Percentiles rank a stretch among this genome's conserved stretches.
phyloP scores from a whole-genome alignment of 1,140 invertebrate genomes.

The Mizuhopecten yessoensis region DNA sequence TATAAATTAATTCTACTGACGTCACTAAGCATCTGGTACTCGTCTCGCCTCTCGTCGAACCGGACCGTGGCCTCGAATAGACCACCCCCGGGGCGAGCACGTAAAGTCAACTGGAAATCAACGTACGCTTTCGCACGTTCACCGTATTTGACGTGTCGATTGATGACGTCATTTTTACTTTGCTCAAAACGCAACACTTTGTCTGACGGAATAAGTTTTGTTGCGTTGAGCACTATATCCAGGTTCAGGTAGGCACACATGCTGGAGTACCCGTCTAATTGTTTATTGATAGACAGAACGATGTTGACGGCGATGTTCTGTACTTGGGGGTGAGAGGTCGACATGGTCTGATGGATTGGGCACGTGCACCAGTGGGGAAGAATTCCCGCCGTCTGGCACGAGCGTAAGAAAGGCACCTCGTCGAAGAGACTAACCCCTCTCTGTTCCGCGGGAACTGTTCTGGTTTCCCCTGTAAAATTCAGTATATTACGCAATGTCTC shows the following conservation, averaged over 20 bases:
- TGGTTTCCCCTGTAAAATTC: slow-evolving; percentile 71
- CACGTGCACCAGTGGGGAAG: slow-evolving; percentile 84
- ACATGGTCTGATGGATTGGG: slow-evolving; percentile 67
- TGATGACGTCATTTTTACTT: slow-evolving; percentile 74
- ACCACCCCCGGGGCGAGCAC: slow-evolving; percentile 75
- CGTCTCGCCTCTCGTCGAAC: slow-evolving; percentile 62
- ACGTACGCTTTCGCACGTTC: slow-evolving; percentile 65
- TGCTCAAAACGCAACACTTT: slow-evolving; percentile 74
- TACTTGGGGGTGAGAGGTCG: slow-evolving; percentile 52
- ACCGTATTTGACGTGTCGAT: slow-evolving; percentile 69
- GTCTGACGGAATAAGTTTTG: slow-evolving; percentile 72
- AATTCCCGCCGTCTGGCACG: slow-evolving; percentile 81
- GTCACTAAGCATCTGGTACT: slow-evolving; percentile 72
- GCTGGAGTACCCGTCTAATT: slow-evolving; percentile 55
- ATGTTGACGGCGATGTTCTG: slow-evolving; percentile 64
- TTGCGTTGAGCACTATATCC: slow-evolving; percentile 58
- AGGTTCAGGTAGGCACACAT: slow-evolving; percentile 69
- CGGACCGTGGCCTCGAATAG: slow-evolving; percentile 79
- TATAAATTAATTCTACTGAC: slow-evolving; percentile 82
- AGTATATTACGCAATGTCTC: slow-evolving; percentile 81
- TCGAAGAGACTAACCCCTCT: slow-evolving; percentile 81
- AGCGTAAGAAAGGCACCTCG: slow-evolving; percentile 80
- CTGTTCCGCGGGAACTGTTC: slow-evolving; percentile 59
- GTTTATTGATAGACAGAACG: slow-evolving; percentile 70
- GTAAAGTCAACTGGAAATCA: slow-evolving; percentile 78